Evolutionary conservation across 2,113 vertebrate genomes (phyloP), one percentile per base, ranked within the genome.

Genomic region (Nothoprocta pentlandii): DNA sequence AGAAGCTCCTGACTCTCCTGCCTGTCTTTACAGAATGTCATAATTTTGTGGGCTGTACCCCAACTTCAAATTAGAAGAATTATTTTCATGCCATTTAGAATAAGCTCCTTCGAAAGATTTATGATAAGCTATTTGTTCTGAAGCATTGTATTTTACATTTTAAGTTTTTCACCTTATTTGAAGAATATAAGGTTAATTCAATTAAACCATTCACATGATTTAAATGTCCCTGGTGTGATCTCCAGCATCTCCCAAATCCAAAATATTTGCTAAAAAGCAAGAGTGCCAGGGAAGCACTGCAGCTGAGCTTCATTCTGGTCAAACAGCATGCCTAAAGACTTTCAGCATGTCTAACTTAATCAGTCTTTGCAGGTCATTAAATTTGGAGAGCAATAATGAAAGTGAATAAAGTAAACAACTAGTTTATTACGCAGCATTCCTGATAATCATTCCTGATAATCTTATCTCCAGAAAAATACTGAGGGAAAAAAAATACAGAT

Each of bases 191-290:
- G 34, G 28, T 46, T 58, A 89, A 58, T 26, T 56, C 9, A 68
- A 64, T 78, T 63, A 78, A 62, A 54, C 3, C 11, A 67, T 30
- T 79, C 39, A 84, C 22, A 69, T n/a, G 56, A 90, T 25, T 2
- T 2, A 70, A 78, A 32, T 67, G 39, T 78, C 39, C 68, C 25
- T 23, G 28, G 20, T 63, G 58, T 0, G 41, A 85, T 87, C 92
- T 92, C 82, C 73, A 95, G 80, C 80, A 92, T 81, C 74, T 94
- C 74, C 80, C 69, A 94, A 81, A 91, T 47, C 58, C 54, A 79
- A 62, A 83, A 86, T 8, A 42, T 47, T 54, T 36, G 83, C 62
- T 58, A 92, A 90, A 66, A 94, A 68, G 13, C 51, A 88, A 73
- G 73, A 80, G 80, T 64, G 71, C 47, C 82, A 90, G 88, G 66